Percentiles rank a stretch among this genome's conserved stretches.
These are phyloP conservation scores for Metopolophium dirhodum DNA, from an alignment of 1,140 invertebrate genomes.

Conservation along the genomic window DNA sequence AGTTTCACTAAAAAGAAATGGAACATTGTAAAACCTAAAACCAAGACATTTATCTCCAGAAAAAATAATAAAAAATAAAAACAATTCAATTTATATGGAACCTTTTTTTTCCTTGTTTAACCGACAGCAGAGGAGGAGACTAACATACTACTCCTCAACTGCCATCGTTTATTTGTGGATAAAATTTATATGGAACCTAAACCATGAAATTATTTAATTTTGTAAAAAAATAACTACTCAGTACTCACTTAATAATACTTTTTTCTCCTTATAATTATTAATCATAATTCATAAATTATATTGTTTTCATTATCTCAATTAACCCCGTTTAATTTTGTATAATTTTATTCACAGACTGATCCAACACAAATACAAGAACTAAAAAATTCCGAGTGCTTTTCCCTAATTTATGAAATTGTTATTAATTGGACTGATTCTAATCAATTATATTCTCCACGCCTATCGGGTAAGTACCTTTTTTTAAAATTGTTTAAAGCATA, in stretches of 20 bases:
- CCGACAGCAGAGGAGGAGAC: too few relatives aligned
- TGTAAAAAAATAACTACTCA: neutral
- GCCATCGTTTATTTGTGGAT: too few relatives aligned
- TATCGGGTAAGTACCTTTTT: neutral
- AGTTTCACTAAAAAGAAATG: neutral
- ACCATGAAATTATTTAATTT: neutral
- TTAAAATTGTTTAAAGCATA: neutral
- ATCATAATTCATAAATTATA: neutral
- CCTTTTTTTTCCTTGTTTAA: too few relatives aligned
- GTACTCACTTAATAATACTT: neutral
- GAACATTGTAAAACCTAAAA: neutral
- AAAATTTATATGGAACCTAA: neutral
- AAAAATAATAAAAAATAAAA: neutral
- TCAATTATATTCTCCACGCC: constrained; percentile 32
- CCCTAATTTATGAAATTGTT: constrained; percentile 64
- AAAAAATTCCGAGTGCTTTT: constrained; percentile 63
- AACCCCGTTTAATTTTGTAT: neutral
- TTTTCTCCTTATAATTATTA: neutral
- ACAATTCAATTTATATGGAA: too few relatives aligned
- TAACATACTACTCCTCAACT: too few relatives aligned
- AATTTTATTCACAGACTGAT: constrained; percentile 61
- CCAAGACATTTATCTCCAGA: neutral
- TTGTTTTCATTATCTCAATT: neutral
- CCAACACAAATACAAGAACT: constrained; percentile 63
- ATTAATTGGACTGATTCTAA: constrained; percentile 60